Evolutionary conservation across 2,888 invertebrate species (phyloP).

Genomic region (Cylindroiulus punctatus): DNA sequence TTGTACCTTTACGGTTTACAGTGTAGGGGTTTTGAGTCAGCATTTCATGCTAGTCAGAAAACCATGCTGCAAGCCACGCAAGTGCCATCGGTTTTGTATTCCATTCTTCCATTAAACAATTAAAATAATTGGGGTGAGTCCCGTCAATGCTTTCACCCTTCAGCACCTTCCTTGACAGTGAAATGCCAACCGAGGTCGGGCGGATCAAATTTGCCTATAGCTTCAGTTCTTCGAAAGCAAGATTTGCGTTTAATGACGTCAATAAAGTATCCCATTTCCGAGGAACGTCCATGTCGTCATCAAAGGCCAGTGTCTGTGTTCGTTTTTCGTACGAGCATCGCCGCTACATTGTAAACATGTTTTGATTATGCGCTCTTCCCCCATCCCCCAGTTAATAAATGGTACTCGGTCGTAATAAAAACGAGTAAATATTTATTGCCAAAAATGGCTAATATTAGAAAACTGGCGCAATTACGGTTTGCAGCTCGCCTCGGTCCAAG

Average conservation of each 20-base stretch:
- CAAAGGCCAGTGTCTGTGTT: not conserved
- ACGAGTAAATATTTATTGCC: slow-evolving; percentile 25
- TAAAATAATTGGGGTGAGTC: too few relatives aligned
- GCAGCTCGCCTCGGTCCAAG: not conserved
- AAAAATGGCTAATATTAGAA: slow-evolving; percentile 35
- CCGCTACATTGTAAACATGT: not conserved
- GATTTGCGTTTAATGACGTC: not conserved
- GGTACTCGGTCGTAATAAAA: not conserved
- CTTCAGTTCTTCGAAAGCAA: not conserved
- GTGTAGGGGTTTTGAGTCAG: too few relatives aligned
- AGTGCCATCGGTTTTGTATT: too few relatives aligned
- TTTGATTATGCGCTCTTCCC: not conserved
- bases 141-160: too few relatives aligned
- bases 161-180: not conserved
- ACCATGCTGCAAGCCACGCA: too few relatives aligned
- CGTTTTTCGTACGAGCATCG: not conserved
- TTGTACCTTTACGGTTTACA: too few relatives aligned
- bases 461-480: not conserved
- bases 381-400: not conserved
- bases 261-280: slow-evolving; percentile 2
- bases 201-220: not conserved
- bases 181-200: too few relatives aligned
- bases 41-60: too few relatives aligned
- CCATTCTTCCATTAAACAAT: too few relatives aligned
- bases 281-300: not conserved